These are phyloP conservation scores for Scarus forsteni DNA, from an alignment of 2,797 vertebrate genomes.

Conservation along the genomic window DNA sequence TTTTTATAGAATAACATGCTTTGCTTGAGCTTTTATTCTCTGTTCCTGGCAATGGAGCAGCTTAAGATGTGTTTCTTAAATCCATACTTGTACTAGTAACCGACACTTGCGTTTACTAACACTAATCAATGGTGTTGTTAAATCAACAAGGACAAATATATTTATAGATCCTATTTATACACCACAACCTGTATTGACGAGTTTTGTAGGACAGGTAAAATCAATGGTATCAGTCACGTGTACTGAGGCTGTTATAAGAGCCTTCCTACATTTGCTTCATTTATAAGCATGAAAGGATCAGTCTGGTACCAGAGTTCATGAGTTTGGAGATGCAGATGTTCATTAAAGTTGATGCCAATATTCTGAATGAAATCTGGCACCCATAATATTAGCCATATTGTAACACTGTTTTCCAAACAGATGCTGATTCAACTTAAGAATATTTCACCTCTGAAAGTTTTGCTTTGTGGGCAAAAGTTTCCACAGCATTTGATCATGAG, in stretches of 20 bases:
- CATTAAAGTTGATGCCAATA: not conserved
- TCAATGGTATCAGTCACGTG: too few species aligned
- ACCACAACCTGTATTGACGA: not conserved
- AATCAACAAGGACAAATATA: not conserved
- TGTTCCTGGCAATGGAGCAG: not conserved
- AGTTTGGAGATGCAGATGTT: not conserved
- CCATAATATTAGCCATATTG: too few species aligned
- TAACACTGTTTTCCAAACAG: not conserved
- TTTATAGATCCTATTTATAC: not conserved
- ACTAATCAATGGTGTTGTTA: not conserved
- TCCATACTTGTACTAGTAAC: not conserved
- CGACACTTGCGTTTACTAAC: not conserved
- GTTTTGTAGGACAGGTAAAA: too few species aligned
- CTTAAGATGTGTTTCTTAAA: not conserved
- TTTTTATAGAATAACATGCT: too few species aligned
- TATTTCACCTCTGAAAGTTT: too few species aligned
- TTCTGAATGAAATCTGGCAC: not conserved
- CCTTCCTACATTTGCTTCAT: not conserved
- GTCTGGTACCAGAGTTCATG: not conserved
- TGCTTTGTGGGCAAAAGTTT: too few species aligned
- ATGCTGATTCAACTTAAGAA: not conserved
- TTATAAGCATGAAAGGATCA: not conserved
- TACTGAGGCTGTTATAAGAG: not conserved
- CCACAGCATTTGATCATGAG: too few species aligned
- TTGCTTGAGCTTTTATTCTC: not conserved